Conservation (phyloP, 2,113 vertebrate species). For the Pyrgilauda ruficollis region DNA sequence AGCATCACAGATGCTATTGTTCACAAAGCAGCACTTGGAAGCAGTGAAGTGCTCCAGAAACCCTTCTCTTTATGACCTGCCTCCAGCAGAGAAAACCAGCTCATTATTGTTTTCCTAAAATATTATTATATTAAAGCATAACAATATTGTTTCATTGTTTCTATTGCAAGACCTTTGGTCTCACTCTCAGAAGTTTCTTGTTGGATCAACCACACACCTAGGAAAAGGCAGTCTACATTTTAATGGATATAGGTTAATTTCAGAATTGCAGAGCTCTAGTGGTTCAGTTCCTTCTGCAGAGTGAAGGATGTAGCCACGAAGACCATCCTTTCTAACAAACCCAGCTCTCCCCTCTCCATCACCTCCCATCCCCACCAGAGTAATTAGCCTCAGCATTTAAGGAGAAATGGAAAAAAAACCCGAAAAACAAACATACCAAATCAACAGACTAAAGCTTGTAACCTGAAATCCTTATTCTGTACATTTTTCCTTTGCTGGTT, state of each 20-base stretch:
- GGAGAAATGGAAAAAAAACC: not conserved
- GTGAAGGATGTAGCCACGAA: not conserved
- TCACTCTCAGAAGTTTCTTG: not conserved
- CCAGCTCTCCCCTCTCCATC: not conserved
- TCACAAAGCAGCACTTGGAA: not conserved
- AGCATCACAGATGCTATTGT: not conserved
- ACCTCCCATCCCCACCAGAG: not conserved
- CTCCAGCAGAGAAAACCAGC: not conserved
- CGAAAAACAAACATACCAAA: not conserved
- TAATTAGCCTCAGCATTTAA: not conserved
- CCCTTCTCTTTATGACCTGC: not conserved
- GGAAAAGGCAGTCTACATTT: not conserved
- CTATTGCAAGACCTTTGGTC: not conserved
- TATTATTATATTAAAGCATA: not conserved
- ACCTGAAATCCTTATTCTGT: constrained; percentile 24
- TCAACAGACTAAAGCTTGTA: not conserved
- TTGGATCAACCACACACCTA: not conserved
- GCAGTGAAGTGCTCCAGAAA: constrained; percentile 17
- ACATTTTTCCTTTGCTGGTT: constrained; percentile 8
- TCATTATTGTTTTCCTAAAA: not conserved
- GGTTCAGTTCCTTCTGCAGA: not conserved
- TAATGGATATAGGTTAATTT: not conserved
- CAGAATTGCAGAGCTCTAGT: not conserved
- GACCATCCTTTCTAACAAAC: not conserved
- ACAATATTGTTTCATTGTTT: not conserved